These are phyloP conservation scores for Cistogaster globosa DNA, from an alignment of 2,888 invertebrate species.

Conservation along the genomic window DNA sequence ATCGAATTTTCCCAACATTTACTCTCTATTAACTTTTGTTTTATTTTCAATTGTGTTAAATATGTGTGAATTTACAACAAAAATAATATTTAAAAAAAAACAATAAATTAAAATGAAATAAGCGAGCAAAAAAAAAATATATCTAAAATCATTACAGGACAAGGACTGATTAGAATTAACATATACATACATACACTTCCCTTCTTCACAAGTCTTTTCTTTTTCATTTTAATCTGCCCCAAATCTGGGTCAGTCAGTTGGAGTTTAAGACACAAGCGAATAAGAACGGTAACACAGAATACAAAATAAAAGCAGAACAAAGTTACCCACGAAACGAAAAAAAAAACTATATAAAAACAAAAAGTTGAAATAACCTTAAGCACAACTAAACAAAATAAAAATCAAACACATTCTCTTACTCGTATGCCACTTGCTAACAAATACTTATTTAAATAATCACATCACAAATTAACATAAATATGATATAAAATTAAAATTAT, in stretches of 20 bases:
- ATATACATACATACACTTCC: slow-evolving; percentile 72
- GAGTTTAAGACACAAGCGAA: slow-evolving; percentile 70
- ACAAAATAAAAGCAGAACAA: slow-evolving; percentile 43
- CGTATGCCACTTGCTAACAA: too few species aligned
- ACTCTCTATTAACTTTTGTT: slow-evolving; percentile 3
- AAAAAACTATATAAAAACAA: background rate
- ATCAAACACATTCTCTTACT: background rate
- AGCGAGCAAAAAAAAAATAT: slow-evolving; percentile 47
- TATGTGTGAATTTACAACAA: slow-evolving; percentile 41
- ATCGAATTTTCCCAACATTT: slow-evolving; percentile 36
- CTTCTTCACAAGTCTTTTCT: slow-evolving; percentile 60
- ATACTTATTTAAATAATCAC: background rate
- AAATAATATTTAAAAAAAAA: slow-evolving; percentile 11
- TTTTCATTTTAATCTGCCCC: slow-evolving; percentile 38
- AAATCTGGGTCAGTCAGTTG: slow-evolving; percentile 72
- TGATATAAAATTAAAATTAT: background rate
- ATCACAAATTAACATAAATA: background rate
- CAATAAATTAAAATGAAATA: slow-evolving; percentile 13
- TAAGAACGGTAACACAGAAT: slow-evolving; percentile 53
- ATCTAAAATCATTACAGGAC: slow-evolving; percentile 71
- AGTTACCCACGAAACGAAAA: slow-evolving; percentile 19
- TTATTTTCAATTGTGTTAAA: slow-evolving; percentile 25
- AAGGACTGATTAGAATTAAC: slow-evolving; percentile 72
- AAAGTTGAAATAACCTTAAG: background rate
- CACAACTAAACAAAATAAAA: background rate